These are phyloP conservation scores for Asobara japonica DNA, from an alignment of 1,140 invertebrate genomes.

Conservation along the genomic window DNA sequence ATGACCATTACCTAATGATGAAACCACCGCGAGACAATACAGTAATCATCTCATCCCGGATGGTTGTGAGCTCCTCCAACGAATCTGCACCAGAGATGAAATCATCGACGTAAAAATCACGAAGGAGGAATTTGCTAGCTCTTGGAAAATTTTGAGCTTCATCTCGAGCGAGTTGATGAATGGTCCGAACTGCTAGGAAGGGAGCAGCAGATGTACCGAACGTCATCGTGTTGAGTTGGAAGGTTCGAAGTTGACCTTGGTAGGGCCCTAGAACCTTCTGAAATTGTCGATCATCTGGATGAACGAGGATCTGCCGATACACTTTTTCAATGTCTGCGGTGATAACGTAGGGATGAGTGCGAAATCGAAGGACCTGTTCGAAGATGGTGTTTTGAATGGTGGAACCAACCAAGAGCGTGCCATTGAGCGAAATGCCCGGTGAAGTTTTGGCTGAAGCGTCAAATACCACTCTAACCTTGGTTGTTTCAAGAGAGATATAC, in stretches of 20 bases:
- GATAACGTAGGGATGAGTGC: conserved; percentile 42
- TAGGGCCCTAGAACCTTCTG: conserved; percentile 62
- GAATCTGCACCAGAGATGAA: conserved; percentile 53
- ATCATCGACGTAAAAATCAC: conserved; percentile 64
- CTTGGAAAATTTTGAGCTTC: conserved; percentile 43
- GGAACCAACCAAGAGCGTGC: conserved; percentile 25
- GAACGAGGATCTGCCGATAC: conserved; percentile 55
- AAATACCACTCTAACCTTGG: too few relatives aligned
- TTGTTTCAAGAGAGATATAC: too few relatives aligned
- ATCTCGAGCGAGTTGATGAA: conserved; percentile 53
- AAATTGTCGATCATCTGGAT: conserved; percentile 42
- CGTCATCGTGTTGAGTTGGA: conserved; percentile 45
- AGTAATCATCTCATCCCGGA: conserved; percentile 42
- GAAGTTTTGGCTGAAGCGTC: conserved; percentile 31
- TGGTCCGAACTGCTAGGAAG: conserved; percentile 53
- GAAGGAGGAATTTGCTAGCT: conserved; percentile 40
- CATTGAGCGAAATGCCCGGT: conserved; percentile 31
- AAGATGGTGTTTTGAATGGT: conserved; percentile 26
- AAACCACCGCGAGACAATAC: conserved; percentile 46
- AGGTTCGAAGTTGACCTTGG: too few relatives aligned
- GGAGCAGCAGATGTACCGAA: conserved; percentile 54
- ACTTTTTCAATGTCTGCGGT: conserved; percentile 61
- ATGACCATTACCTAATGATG: conserved; percentile 49
- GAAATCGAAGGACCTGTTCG: conserved; percentile 42
- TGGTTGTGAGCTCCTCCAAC: conserved; percentile 44